Percentiles rank a stretch among this genome's conserved stretches.
phyloP scores from a whole-genome alignment of 2,113 vertebrate genomes.

The Myrmecophaga tridactyla region DNA sequence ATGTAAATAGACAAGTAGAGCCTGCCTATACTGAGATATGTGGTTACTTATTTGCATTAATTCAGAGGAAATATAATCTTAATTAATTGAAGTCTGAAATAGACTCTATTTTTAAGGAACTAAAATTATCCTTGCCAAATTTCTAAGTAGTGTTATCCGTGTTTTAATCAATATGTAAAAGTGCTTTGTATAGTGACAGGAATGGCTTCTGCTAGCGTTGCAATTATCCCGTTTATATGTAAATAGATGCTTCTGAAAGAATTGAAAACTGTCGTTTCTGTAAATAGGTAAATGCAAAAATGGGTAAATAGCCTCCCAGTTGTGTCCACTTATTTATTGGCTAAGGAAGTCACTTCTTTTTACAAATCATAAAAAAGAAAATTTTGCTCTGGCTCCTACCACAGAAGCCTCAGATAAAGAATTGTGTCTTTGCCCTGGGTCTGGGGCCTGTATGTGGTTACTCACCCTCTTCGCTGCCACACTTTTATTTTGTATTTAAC shows the following conservation, averaged over 20 bases:
- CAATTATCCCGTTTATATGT: neutral
- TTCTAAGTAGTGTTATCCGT: neutral
- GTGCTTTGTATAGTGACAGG: neutral
- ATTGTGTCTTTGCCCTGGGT: neutral
- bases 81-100: slow-evolving; percentile 44
- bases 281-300: neutral
- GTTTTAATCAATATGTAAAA: slow-evolving; percentile 27
- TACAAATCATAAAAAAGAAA: neutral
- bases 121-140: slow-evolving; percentile 32
- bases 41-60: neutral
- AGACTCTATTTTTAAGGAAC: slow-evolving; percentile 29
- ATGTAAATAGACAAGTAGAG: slow-evolving; percentile 5
- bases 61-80: slow-evolving; percentile 30
- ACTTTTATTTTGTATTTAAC: neutral
- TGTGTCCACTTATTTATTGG: neutral
- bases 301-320: neutral
- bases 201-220: neutral
- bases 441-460: neutral
- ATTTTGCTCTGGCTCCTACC: neutral
- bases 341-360: neutral
- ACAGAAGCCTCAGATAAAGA: neutral
- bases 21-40: neutral
- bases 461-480: neutral
- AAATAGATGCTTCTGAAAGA: neutral
- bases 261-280: slow-evolving; percentile 1